Evolutionary conservation across 2,888 invertebrate species (phyloP).

Genomic region (Homarus gammarus): DNA sequence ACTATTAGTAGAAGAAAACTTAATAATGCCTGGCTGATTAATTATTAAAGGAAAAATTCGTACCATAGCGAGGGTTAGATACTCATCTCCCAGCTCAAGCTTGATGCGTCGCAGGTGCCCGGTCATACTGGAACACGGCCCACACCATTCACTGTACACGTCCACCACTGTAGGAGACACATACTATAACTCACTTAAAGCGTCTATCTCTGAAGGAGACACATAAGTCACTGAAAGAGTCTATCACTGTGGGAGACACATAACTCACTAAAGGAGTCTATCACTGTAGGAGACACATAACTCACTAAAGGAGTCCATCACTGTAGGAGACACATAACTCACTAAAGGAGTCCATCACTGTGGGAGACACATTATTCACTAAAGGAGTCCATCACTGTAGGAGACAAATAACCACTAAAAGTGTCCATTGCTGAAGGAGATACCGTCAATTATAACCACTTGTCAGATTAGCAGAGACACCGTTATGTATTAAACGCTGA

Average conservation of each 20-base stretch:
- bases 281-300: conserved; percentile 81
- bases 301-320: not conserved
- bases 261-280: conserved; percentile 95
- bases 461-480: no score
- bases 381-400: no score
- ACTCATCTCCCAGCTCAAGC: conserved; percentile 91
- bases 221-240: not conserved
- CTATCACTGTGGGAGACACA: conserved; percentile 79
- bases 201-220: no score
- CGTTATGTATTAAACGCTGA: no score
- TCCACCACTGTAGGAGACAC: conserved; percentile 85
- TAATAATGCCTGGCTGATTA: no score
- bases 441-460: no score
- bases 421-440: no score
- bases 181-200: not conserved
- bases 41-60: not conserved
- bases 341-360: conserved; percentile 91
- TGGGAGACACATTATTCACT: no score
- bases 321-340: conserved; percentile 86
- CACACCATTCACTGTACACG: conserved; percentile 94
- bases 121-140: conserved; percentile 91
- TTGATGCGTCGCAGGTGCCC: conserved; percentile 91
- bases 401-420: no score
- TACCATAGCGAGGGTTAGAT: conserved; percentile 87
- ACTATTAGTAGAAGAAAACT: no score